Base-by-base conservation (phyloP, 2,113 vertebrate species). In the Oostethus manadensis region DNA sequence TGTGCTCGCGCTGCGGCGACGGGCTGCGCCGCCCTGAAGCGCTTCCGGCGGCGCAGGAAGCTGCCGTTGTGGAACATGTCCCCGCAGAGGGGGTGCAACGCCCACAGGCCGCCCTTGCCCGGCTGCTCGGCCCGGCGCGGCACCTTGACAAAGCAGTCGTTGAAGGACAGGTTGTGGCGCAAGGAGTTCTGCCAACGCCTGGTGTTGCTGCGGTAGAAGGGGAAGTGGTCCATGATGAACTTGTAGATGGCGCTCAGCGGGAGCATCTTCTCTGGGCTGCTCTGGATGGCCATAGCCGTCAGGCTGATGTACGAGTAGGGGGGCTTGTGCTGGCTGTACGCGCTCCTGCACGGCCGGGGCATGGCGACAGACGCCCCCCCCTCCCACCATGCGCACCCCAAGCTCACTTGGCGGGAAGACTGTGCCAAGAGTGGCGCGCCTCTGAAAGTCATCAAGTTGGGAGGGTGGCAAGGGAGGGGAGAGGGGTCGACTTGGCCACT, bases 1-100 rank as follows among this genome's bases (percentile, higher is more conserved):
- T 88, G 94, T 0, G 54, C 46, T 8, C 93, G 79, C 26, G 43
- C 66, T 47, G 84, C 90, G 62, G 58, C 57, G 93, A 10, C 4
- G 50, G 23, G 23, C 17, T 18, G 26, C 8, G 17, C 10, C 70
- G 47, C 82, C 14, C 97, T 98, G 84, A 98, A 98, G 58, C 95
- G 92, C 85, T 97, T 97, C 77, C 95, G 88, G 80, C 95, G 93
- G 53, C 95, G 85, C 78, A 98, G 77, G 66, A 98, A 98, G 75
- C 93, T 96, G 44, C 95, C 95, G 79, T 98, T 98, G 87, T 97
- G 95, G 55, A 98, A 98, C 95, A 98, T 98, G 89, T 98, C 95
- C 0, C 94, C 95, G 84, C 95, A 98, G 85, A 84, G 92, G 44
- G 95, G 95, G 70, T 98, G 94, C 73, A 98, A 89, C 11, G 95